Percentiles rank a stretch among this genome's conserved stretches.
Conservation (phyloP, 1,140 invertebrate species). For the Bombus soroeensis region DNA sequence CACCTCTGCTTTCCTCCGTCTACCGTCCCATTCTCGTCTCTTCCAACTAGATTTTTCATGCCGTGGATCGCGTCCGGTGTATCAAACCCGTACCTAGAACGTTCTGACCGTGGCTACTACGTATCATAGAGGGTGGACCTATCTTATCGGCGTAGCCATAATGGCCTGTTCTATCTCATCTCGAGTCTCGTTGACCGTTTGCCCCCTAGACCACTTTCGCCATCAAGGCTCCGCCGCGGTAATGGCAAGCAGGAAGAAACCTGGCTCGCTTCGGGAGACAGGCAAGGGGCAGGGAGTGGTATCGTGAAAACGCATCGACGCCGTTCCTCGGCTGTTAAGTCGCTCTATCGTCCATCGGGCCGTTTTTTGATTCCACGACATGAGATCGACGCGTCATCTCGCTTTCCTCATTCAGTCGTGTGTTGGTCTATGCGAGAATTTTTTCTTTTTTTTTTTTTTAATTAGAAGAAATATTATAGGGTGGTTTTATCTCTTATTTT, state of each 20-base stretch:
- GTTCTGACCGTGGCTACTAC: slow-evolving; percentile 70
- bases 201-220: slow-evolving; percentile 68
- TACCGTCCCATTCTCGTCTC: slow-evolving; percentile 61
- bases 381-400: neutral
- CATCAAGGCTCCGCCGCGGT: slow-evolving; percentile 60
- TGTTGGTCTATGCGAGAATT: neutral
- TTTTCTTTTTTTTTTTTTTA: neutral
- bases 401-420: neutral
- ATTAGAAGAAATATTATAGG: too few species aligned
- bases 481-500: too few species aligned
- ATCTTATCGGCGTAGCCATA: slow-evolving; percentile 81
- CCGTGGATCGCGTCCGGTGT: slow-evolving; percentile 79
- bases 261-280: slow-evolving; percentile 48
- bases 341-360: slow-evolving; percentile 23
- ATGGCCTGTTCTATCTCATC: slow-evolving; percentile 83
- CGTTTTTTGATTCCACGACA: slow-evolving; percentile 10
- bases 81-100: slow-evolving; percentile 73
- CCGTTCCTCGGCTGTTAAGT: slow-evolving; percentile 35
- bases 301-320: slow-evolving; percentile 61
- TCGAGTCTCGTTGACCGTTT: slow-evolving; percentile 71
- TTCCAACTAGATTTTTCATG: slow-evolving; percentile 79
- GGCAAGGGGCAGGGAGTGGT: slow-evolving; percentile 6
- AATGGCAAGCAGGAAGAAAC: slow-evolving; percentile 67
- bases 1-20: neutral
- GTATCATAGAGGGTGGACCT: slow-evolving; percentile 74